phyloP scores from a whole-genome alignment of 2,797 vertebrate genomes.

The Eulemur mongoz region DNA sequence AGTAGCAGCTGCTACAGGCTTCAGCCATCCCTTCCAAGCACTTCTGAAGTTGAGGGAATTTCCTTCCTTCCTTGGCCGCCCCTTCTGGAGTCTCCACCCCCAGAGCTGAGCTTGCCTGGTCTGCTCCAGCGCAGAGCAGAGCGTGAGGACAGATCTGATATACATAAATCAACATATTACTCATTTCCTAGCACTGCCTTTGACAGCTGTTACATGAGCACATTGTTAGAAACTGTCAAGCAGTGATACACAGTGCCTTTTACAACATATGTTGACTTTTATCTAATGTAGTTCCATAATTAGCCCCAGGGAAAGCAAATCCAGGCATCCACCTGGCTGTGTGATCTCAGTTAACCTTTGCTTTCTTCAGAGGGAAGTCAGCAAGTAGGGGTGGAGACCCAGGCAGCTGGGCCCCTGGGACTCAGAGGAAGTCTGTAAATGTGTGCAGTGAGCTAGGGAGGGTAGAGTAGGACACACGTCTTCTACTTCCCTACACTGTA shows the following conservation, averaged over 20 bases:
- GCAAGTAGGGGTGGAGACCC: not conserved
- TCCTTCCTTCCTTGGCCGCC: constrained; percentile 70
- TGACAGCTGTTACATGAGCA: constrained; percentile 89
- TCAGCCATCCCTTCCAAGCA: constrained; percentile 56
- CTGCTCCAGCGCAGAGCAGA: constrained; percentile 48
- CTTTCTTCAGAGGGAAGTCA: constrained; percentile 73
- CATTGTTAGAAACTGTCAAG: constrained; percentile 90
- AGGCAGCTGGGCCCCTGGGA: not conserved
- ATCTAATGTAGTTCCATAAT: constrained; percentile 89
- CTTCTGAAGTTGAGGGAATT: constrained; percentile 74
- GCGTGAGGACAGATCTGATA: constrained; percentile 84
- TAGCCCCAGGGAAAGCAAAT: constrained; percentile 86
- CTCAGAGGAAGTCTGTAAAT: not conserved
- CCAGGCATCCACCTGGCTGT: constrained; percentile 84
- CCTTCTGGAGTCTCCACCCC: constrained; percentile 67
- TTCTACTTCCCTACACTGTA: not conserved
- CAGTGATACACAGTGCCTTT: constrained; percentile 87
- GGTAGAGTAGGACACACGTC: not conserved
- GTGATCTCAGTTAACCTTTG: constrained; percentile 84
- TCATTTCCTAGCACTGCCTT: constrained; percentile 84
- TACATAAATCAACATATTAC: constrained; percentile 90
- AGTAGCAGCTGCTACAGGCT: constrained; percentile 70
- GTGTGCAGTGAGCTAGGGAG: not conserved
- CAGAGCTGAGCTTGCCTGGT: constrained; percentile 63
- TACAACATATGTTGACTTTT: constrained; percentile 91